Percentiles rank a stretch among this genome's conserved stretches.
Evolutionary conservation across 1,140 invertebrate species (phyloP).

Genomic region (Aphelenchoides fujianensis): DNA sequence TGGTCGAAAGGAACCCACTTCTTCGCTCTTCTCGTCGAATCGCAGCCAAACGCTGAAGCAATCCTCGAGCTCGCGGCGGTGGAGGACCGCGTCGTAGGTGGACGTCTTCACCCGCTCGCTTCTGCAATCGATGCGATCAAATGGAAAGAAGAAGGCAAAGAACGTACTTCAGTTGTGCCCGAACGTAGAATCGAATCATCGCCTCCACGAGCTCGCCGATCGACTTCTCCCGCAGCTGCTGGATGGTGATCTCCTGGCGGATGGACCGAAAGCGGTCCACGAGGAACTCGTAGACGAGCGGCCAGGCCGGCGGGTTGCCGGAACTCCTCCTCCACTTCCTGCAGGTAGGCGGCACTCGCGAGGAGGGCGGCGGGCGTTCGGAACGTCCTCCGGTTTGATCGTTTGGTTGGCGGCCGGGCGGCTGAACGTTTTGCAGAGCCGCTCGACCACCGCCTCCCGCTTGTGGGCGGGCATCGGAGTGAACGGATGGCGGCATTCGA

Average conservation of each 20-base stretch:
- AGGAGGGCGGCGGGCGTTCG: neutral
- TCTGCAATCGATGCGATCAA: too few species aligned
- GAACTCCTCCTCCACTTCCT: constrained; percentile 1
- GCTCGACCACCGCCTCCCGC: neutral
- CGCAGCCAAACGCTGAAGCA: constrained; percentile 13
- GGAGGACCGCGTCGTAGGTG: constrained; percentile 17
- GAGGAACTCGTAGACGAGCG: constrained; percentile 23
- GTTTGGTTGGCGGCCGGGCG: constrained; percentile 21
- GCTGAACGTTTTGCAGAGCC: constrained; percentile 11
- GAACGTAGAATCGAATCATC: constrained; percentile 25
- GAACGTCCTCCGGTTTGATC: constrained; percentile 11
- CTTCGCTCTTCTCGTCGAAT: neutral
- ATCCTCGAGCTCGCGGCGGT: constrained; percentile 14
- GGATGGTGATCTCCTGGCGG: constrained; percentile 23
- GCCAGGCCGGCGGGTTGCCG: constrained; percentile 1
- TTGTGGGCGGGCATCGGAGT: neutral
- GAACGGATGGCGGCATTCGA: constrained; percentile 11
- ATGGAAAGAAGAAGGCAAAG: constrained; percentile 1
- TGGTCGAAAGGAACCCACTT: neutral
- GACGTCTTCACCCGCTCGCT: neutral
- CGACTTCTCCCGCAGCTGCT: constrained; percentile 11
- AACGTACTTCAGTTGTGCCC: neutral
- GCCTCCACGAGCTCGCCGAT: constrained; percentile 11
- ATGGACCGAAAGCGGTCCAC: constrained; percentile 24
- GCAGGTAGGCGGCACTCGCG: neutral